phyloP scores from a whole-genome alignment of 2,888 invertebrate species.

The Sinhomidia bicolor region DNA sequence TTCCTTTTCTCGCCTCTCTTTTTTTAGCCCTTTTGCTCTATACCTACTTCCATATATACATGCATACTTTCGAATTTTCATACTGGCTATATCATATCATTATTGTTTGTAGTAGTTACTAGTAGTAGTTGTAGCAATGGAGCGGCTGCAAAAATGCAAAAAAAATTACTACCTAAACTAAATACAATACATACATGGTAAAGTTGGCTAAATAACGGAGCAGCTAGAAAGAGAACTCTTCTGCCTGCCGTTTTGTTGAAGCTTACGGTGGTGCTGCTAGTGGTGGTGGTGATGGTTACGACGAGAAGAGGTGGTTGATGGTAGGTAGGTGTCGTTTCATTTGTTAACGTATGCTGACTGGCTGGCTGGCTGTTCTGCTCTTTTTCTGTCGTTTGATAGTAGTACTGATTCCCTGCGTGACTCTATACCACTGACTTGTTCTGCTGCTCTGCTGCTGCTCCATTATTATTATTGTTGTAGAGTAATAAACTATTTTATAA shows the following conservation, averaged over 20 bases:
- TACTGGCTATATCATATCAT: too few species aligned
- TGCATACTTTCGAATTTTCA: too few species aligned
- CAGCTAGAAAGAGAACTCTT: background rate
- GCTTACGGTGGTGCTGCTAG: background rate
- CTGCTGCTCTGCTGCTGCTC: background rate
- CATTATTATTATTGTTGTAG: background rate
- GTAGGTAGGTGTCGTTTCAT: slow-evolving; percentile 50
- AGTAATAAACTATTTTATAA: background rate
- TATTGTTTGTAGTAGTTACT: too few species aligned
- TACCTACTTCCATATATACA: too few species aligned
- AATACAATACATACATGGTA: background rate
- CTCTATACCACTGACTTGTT: too few species aligned
- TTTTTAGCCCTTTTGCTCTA: background rate
- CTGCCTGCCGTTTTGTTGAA: background rate
- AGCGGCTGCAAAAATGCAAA: background rate
- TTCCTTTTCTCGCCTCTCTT: background rate
- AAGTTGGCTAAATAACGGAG: background rate
- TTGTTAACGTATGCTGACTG: background rate
- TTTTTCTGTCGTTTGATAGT: too few species aligned
- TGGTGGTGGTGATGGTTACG: background rate
- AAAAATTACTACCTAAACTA: too few species aligned
- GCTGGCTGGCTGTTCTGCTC: too few species aligned
- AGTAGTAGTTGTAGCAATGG: too few species aligned
- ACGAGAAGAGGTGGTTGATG: slow-evolving; percentile 14
- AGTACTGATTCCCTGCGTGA: too few species aligned